Base-by-base conservation (phyloP, 2,797 vertebrate genomes). In the Botia almorhae region DNA sequence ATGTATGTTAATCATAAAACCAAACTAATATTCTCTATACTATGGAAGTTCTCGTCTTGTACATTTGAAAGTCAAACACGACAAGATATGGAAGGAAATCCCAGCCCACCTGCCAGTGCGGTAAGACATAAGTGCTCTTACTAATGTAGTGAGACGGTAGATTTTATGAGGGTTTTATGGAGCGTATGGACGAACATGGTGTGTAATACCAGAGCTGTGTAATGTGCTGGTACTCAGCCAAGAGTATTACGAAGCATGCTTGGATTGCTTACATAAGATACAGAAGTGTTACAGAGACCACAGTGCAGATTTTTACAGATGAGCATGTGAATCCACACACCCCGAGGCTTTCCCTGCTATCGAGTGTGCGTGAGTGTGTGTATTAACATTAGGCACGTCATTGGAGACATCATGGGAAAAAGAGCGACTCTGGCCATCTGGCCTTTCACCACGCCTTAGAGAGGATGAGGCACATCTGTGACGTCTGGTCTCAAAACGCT, bases 361-460 rank as follows among this genome's bases (percentile, higher is more conserved):
- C n/a, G 53, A 55, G 69, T 61, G 26, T 55, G 43, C 29, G 39
- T 51, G 58, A 65, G 39, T 39, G 39, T 43, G 12, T 70, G 51
- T 33, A 46, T 70, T 21, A 17, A 51, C 60, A 74, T 73, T 67
- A 67, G 61, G 51, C 21, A 78, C 19, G 51, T 65, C 72, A 80
- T 67, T 26, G 13, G 16, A 58, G 60, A 29, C 46, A 21, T 33
- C 21, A n/a, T 75, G 50, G 76, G 76, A 82, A 55, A 43, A 26
- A 65, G 36, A 48, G 51, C 13, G 58, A 78, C 69, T 83, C 23
- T 72, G 77, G 81, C 82, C 78, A 83, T 83, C 82, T 83, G 78
- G 74, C 69, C 71, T 19, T 11, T 7, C 55, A 83, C 72, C 77
- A 80, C 77, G 36, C 77, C 77, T 75, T 76, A 80, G 63, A 71